These are phyloP conservation scores for Mechanitis messenoides DNA, from an alignment of 2,888 invertebrate species.

Conservation along the genomic window DNA sequence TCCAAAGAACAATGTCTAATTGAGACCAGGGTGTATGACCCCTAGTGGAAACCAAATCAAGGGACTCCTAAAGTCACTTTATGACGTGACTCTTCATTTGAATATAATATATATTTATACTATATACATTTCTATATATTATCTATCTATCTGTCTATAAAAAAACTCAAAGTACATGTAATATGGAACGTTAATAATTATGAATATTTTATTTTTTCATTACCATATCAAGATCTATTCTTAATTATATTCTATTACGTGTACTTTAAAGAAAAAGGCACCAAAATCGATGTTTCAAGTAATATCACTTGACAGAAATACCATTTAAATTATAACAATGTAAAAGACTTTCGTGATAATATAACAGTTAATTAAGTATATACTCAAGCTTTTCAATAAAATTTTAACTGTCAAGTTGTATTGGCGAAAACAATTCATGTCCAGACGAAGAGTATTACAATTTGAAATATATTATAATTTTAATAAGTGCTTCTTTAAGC, in stretches of 20 bases:
- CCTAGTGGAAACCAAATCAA: conserved; percentile 89
- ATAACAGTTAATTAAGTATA: not conserved
- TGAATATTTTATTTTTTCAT: not conserved
- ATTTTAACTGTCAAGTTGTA: not conserved
- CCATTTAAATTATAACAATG: not conserved
- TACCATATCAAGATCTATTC: not conserved
- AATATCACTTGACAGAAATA: not conserved
- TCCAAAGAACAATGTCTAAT: conserved; percentile 45
- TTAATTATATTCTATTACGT: conserved; percentile 1
- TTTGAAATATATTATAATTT: conserved; percentile 2
- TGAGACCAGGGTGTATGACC: conserved; percentile 78
- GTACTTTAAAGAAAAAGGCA: conserved; percentile 2
- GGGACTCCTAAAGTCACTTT: conserved; percentile 79
- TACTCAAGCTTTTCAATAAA: not conserved
- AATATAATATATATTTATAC: conserved; percentile 7
- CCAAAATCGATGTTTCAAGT: not conserved
- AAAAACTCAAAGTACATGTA: not conserved
- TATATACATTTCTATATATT: not conserved
- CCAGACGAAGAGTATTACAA: not conserved
- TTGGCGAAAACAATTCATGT: not conserved
- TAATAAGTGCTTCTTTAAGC: not conserved
- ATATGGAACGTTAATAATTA: conserved; percentile 3
- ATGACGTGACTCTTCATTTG: conserved; percentile 76
- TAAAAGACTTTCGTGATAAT: not conserved
- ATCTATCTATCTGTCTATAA: not conserved